A percentile compares a stretch with the other conserved stretches of the same genome.
These are phyloP conservation scores for Cettia cetti DNA, from an alignment of 2,113 vertebrate species.

Conservation along the genomic window DNA sequence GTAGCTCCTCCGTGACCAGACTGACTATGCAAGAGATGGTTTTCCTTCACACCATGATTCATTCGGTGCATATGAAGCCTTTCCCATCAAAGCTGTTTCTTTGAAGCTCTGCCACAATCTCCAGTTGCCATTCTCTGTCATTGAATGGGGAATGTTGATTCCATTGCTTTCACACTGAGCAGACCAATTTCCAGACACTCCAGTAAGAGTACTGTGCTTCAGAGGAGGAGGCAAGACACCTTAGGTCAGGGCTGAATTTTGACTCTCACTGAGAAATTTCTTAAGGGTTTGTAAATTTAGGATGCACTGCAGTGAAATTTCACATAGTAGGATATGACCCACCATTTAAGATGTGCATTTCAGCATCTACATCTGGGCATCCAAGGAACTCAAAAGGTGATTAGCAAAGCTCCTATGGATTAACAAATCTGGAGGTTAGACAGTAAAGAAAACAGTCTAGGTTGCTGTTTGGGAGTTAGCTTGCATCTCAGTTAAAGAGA, in stretches of 20 bases:
- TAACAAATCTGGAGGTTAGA: not conserved
- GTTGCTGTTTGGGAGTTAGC: not conserved
- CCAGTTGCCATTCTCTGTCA: not conserved
- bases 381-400: not conserved
- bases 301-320: not conserved
- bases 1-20: not conserved
- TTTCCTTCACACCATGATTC: not conserved
- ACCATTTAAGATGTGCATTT: not conserved
- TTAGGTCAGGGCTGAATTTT: not conserved
- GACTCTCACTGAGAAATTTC: not conserved
- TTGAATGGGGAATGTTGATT: not conserved
- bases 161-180: not conserved
- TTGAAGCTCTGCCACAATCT: not conserved
- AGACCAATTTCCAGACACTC: not conserved
- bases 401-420: not conserved
- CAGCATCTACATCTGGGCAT: not conserved
- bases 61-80: not conserved
- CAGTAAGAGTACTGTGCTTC: not conserved
- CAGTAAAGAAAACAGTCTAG: not conserved
- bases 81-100: not conserved
- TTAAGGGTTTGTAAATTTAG: not conserved
- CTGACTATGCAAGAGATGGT: accelerated
- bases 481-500: accelerated
- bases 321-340: not conserved
- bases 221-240: not conserved